These are phyloP conservation scores for Meles meles DNA, from an alignment of 2,113 vertebrate species.

Conservation along the genomic window DNA sequence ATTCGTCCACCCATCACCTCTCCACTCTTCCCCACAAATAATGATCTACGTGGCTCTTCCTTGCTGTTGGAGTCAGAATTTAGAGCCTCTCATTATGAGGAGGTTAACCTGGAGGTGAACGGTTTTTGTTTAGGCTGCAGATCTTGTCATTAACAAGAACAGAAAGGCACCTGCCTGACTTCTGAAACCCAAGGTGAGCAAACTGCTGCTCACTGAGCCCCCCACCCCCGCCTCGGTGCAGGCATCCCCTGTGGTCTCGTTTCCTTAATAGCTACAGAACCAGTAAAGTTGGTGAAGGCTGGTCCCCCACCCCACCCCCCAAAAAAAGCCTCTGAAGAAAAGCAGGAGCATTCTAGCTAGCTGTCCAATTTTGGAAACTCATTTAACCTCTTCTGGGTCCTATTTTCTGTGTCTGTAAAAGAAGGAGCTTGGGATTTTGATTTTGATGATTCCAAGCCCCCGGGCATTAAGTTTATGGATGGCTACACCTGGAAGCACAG, in stretches of 20 bases:
- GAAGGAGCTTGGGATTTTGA: background rate
- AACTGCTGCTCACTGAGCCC: fast-evolving
- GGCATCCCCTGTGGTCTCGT: background rate
- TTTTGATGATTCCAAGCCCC: background rate
- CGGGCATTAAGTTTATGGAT: background rate
- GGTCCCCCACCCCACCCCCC: too few relatives aligned
- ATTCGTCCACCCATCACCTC: fast-evolving
- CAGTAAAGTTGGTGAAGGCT: background rate
- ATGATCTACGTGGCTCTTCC: background rate
- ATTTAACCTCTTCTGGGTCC: background rate
- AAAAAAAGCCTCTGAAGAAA: background rate
- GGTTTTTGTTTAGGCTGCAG: background rate
- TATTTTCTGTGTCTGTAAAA: background rate
- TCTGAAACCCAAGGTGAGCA: background rate
- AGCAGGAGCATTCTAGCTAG: background rate
- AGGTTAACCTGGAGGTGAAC: background rate
- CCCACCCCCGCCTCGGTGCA: fast-evolving
- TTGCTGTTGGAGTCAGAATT: background rate
- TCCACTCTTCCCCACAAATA: background rate
- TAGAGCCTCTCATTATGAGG: background rate
- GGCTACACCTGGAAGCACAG: background rate
- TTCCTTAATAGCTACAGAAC: background rate
- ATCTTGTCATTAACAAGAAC: background rate
- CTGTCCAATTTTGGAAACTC: background rate
- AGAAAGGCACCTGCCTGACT: background rate